Evolutionary conservation across 1,140 invertebrate species (phyloP).

Genomic region (Drosophila asahinai): DNA sequence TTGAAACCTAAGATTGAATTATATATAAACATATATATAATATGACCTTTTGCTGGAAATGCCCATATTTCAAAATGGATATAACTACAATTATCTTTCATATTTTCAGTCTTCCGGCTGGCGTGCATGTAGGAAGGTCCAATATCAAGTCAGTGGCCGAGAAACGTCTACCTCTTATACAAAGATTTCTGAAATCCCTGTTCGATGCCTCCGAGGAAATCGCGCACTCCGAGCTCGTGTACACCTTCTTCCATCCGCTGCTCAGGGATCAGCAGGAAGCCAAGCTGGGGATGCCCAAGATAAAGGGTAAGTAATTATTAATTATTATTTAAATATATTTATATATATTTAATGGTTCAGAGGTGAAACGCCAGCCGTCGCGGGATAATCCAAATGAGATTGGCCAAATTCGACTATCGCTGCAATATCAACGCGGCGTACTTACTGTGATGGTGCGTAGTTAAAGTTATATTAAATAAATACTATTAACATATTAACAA

Average conservation of each 20-base stretch:
- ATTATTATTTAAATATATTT: background rate
- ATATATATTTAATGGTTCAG: constrained; percentile 30
- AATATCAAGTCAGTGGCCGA: constrained; percentile 98
- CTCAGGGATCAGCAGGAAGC: constrained; percentile 95
- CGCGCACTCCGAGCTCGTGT: constrained; percentile 97
- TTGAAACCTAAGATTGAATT: too few relatives aligned
- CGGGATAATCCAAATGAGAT: constrained; percentile 76
- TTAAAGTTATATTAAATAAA: background rate
- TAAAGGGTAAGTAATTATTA: constrained; percentile 79
- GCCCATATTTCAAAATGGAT: too few relatives aligned
- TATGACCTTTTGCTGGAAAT: too few relatives aligned
- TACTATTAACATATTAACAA: background rate
- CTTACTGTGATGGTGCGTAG: constrained; percentile 91
- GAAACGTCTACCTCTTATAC: constrained; percentile 93
- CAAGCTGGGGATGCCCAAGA: constrained; percentile 86
- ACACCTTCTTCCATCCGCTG: constrained; percentile 99
- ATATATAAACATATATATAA: too few relatives aligned
- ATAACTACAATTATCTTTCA: background rate
- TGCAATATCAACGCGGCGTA: constrained; percentile 92
- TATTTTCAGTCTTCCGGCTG: constrained; percentile 88
- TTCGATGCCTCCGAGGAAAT: constrained; percentile 96
- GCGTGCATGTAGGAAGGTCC: constrained; percentile 94
- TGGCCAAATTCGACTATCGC: constrained; percentile 92
- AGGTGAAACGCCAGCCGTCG: constrained; percentile 71
- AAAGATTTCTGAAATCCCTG: constrained; percentile 93